Evolutionary conservation across 2,113 vertebrate genomes (phyloP).

Genomic region (Heterochromis multidens): DNA sequence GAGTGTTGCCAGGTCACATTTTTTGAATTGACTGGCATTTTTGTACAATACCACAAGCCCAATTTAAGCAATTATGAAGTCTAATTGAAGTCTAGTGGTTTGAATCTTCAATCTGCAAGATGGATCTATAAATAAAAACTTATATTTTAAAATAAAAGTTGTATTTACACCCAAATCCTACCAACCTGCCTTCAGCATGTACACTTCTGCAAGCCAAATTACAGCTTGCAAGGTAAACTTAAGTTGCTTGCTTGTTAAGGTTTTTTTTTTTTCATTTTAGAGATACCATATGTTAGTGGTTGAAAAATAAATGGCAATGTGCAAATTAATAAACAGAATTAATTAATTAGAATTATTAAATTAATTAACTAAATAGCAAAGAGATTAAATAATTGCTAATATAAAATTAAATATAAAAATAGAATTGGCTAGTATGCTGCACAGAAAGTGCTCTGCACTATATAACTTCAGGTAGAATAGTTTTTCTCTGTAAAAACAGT

Average conservation of each 20-base stretch:
- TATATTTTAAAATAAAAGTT: no score
- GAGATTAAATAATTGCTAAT: background rate
- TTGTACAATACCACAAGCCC: no score
- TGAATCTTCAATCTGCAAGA: no score
- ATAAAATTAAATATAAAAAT: background rate
- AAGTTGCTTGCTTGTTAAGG: accelerated
- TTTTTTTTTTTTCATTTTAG: background rate
- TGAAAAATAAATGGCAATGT: background rate
- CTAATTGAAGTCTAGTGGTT: no score
- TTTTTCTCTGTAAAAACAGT: background rate
- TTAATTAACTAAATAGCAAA: background rate
- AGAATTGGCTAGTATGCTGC: background rate
- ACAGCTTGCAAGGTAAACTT: accelerated
- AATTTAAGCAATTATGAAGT: no score
- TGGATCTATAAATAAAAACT: no score
- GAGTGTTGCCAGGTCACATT: no score
- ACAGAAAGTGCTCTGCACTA: background rate
- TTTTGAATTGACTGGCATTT: no score
- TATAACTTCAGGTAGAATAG: accelerated
- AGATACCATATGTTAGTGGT: background rate
- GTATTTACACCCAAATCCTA: no score
- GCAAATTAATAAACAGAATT: background rate
- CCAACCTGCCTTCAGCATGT: background rate
- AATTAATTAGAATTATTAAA: no score
- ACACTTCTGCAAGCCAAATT: background rate